Percentiles rank a stretch among this genome's conserved stretches.
Conservation (phyloP, 2,797 vertebrate genomes). For the Setipinna tenuifilis region DNA sequence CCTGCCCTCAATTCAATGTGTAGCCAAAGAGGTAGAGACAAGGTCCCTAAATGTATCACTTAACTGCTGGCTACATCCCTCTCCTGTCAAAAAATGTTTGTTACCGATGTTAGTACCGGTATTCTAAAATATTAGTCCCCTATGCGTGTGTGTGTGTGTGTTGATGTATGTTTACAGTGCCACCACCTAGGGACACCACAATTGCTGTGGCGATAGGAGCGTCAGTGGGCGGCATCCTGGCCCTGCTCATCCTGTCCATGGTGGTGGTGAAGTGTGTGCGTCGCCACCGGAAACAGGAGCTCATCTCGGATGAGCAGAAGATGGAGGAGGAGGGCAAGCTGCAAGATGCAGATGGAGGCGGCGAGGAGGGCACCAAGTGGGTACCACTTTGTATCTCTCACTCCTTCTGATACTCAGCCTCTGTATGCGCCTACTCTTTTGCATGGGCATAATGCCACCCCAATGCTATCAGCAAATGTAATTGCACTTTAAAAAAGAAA, state of each 20-base stretch:
- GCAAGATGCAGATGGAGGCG: conserved; percentile 87
- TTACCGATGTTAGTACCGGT: too few relatives aligned
- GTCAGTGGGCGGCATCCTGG: conserved; percentile 91
- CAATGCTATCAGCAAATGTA: too few relatives aligned
- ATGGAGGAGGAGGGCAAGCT: conserved; percentile 96
- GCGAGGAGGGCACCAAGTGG: conserved; percentile 92
- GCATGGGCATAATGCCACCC: too few relatives aligned
- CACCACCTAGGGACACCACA: conserved; percentile 89
- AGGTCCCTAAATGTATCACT: too few relatives aligned
- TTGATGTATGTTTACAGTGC: conserved; percentile 69
- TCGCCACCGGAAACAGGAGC: conserved; percentile 91
- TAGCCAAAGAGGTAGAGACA: too few relatives aligned
- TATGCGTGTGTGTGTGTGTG: background rate
- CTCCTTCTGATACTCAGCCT: background rate
- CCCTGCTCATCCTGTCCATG: conserved; percentile 92
- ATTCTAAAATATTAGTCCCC: too few relatives aligned
- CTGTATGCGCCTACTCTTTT: too few relatives aligned
- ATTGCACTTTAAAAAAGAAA: too few relatives aligned
- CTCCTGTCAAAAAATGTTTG: too few relatives aligned
- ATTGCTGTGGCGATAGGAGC: conserved; percentile 94
- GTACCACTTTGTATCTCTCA: conserved; percentile 36
- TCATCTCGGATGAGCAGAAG: conserved; percentile 92
- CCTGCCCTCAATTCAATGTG: too few relatives aligned
- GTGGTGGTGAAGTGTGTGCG: conserved; percentile 94
- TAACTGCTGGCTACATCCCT: too few relatives aligned